Evolutionary conservation across 2,113 vertebrate species (phyloP), one percentile per base, ranked within the genome.

Genomic region (Nibea albiflora): DNA sequence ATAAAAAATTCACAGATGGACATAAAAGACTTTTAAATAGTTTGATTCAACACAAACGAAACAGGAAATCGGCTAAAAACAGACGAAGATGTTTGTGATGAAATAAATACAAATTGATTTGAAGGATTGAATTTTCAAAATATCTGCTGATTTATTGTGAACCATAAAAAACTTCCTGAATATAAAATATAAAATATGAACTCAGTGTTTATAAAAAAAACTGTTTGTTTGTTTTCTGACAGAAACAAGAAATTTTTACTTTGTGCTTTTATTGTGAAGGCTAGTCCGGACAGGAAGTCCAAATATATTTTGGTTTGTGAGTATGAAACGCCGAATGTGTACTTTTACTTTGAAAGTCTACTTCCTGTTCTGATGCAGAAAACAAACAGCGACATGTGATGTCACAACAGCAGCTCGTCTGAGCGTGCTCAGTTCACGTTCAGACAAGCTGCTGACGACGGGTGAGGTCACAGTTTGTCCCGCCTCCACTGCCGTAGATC

Each of bases 261-360:
- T 11, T 31, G 65, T 79, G 58, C 64, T 74, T 79, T 79, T 53
- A 79, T 64, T 79, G 3, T 4, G 19, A 79, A 63, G 62, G 35
- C 16, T 11, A 24, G 11, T 8, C 35, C 35, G 39, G 78, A 58
- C 47, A 73, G 62, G 63, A 70, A 81, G 44, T 68, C 9, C 5
- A 28, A 11, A 10, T 22, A 17, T 28, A 16, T 28, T 73, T 66
- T 80, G 17, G 26, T 72, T 72, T 54, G 20, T 78, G 26, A 60
- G 26, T 35, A 61, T 68, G 39, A 63, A 81, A 81, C n/a, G 22
- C 44, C 15, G 24, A 73, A 35, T 15, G 10, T 1, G 20, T 26
- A 3, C 2, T 71, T 74, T 78, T 70, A 49, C 74, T 78, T 70
- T 70, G 57, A 81, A 78, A 70, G 39, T 66, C 52, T 12, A 14